Conservation (phyloP, 1,140 invertebrate species). For the Achatina immaculata region DNA sequence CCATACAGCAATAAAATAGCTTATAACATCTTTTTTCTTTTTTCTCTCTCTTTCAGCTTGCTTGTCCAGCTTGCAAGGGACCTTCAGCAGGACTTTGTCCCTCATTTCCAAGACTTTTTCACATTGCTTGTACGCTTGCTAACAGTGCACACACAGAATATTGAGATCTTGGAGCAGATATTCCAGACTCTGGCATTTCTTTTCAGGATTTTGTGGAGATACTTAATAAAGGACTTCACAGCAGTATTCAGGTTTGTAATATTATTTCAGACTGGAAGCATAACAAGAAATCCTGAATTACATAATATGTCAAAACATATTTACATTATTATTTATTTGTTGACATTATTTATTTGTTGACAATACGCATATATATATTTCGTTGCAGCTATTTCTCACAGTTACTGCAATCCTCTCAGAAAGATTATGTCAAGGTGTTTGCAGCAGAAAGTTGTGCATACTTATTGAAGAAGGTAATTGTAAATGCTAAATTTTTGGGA, state of each 20-base stretch:
- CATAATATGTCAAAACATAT: no score
- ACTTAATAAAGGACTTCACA: constrained; percentile 76
- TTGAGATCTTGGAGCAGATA: constrained; percentile 85
- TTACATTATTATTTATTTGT: no score
- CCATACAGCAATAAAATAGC: no score
- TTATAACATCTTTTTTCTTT: no score
- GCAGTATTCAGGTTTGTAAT: constrained; percentile 22
- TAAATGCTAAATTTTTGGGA: constrained; percentile 46
- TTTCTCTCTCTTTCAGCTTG: constrained; percentile 74
- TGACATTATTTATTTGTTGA: not conserved
- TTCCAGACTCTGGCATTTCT: constrained; percentile 88
- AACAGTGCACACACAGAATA: constrained; percentile 78
- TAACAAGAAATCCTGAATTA: not conserved
- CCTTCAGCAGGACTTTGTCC: constrained; percentile 87
- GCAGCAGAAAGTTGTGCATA: constrained; percentile 95
- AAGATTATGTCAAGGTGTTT: constrained; percentile 88
- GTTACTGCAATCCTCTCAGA: constrained; percentile 79
- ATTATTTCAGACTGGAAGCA: no score
- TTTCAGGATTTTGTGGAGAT: constrained; percentile 88
- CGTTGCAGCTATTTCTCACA: constrained; percentile 78
- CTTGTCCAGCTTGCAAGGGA: constrained; percentile 87
- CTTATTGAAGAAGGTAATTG: constrained; percentile 85
- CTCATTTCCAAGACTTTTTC: constrained; percentile 81
- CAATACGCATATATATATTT: no score
- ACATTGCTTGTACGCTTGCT: constrained; percentile 80